Conservation (phyloP, 2,113 vertebrate species). For the Blennius ocellaris region DNA sequence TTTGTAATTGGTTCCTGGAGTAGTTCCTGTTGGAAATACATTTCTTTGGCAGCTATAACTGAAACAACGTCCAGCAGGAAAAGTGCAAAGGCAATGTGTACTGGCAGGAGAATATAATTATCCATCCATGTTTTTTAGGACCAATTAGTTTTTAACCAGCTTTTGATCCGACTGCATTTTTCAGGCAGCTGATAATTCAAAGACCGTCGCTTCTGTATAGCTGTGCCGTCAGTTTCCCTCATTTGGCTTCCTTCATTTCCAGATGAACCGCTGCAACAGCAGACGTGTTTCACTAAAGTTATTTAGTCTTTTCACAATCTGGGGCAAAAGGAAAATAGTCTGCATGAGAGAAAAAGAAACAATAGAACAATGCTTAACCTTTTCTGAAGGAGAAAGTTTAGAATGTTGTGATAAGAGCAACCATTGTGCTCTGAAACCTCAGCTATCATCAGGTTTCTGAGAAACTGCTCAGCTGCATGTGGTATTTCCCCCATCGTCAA, state of each 20-base stretch:
- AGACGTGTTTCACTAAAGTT: background rate
- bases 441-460: constrained; percentile 41
- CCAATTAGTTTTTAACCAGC: background rate
- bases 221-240: background rate
- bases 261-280: constrained; percentile 8
- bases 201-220: no score
- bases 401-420: background rate
- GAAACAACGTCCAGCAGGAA: background rate
- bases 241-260: background rate
- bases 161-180: background rate
- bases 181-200: background rate
- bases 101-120: background rate
- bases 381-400: constrained; percentile 18
- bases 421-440: constrained; percentile 44
- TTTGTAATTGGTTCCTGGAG: constrained; percentile 37
- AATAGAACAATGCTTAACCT: constrained; percentile 55
- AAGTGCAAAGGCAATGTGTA: background rate
- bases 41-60: constrained; percentile 1
- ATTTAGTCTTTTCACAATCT: constrained; percentile 12
- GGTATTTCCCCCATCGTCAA: constrained; percentile 7
- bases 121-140: background rate
- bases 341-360: constrained; percentile 20
- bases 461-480: background rate
- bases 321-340: constrained; percentile 24
- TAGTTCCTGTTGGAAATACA: constrained; percentile 13